Conservation (phyloP, 2,888 invertebrate species). For the Griposia aprilina region DNA sequence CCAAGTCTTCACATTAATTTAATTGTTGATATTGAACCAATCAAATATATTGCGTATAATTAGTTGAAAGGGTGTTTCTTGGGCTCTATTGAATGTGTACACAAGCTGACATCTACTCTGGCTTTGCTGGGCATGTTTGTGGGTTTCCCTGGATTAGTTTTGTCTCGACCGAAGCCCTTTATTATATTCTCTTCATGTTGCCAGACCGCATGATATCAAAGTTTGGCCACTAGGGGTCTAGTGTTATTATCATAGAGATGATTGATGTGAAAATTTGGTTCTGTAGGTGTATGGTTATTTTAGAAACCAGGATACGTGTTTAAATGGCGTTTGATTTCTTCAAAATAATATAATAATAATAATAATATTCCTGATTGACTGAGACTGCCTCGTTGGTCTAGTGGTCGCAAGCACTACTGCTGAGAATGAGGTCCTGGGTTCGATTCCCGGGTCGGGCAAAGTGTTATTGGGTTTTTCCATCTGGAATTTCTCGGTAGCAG, state of each 20-base stretch:
- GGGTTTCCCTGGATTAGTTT: constrained; percentile 6
- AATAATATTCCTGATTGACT: too few species aligned
- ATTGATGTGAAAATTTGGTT: not conserved
- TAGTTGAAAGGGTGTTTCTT: constrained; percentile 39
- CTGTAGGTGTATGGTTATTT: too few species aligned
- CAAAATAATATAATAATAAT: too few species aligned
- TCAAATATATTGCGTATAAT: constrained; percentile 46
- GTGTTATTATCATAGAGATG: not conserved
- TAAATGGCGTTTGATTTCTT: not conserved
- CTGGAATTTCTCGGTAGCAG: too few species aligned
- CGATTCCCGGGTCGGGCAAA: too few species aligned
- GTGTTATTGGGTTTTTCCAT: too few species aligned
- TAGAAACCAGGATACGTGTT: not conserved
- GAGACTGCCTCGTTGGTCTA: too few species aligned
- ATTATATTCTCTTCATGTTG: constrained; percentile 4
- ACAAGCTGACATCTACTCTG: not conserved
- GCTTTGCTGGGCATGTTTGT: constrained; percentile 26
- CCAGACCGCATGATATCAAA: constrained; percentile 15
- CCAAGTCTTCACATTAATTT: constrained; percentile 12
- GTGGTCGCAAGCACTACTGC: too few species aligned
- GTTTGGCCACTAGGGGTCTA: not conserved
- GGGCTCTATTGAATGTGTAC: constrained; percentile 7
- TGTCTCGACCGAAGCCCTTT: not conserved
- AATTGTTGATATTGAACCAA: constrained; percentile 28
- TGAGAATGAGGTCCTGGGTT: too few species aligned